Base-by-base conservation (phyloP, 2,113 vertebrate genomes). In the Pungitius pungitius region DNA sequence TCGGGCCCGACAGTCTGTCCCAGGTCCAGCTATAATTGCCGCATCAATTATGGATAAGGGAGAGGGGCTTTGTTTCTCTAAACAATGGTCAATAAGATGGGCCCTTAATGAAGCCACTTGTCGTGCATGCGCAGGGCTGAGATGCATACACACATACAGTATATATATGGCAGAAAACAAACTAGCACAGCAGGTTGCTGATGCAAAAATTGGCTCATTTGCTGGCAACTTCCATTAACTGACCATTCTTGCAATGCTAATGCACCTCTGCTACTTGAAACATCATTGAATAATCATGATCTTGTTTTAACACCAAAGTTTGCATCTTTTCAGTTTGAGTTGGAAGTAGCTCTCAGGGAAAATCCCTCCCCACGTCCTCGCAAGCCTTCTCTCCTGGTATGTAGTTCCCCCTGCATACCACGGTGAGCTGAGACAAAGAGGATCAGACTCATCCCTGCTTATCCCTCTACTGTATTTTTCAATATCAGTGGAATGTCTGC, bases 401-500 rank as follows among this genome's bases (percentile, higher is more conserved):
- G 75, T 35, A 69, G 80, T 79, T 85, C 47, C 73, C 60, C 63
- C 63, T 75, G 55, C 84, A 81, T 77, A 68, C 74, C 71, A 66
- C 72, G 62, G 56, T 30, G 64, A 85, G 74, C 81, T 77, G 78
- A 86, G 83, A 81, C 82, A 73, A 72, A 81, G 54, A 77, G 81
- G 87, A 85, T 87, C 86, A 86, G 56, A 64, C 78, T 89, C 88
- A 90, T 91, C 86, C 87, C 66, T 72, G 72, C 69, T 88, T 87
- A 91, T 88, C 87, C 85, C 64, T 80, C 67, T 69, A 69, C 78
- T 85, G 78, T 85, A 88, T 83, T 90, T 91, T 90, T 90, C 89
- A 91, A 88, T 91, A 92, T 89, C 80, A 85, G 8, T 80, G 90
- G 91, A 90, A 92, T 92, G 88, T 90, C 87, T 82, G 78, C 75